A percentile compares a stretch with the other conserved stretches of the same genome.
Evolutionary conservation across 2,797 vertebrate genomes (phyloP).

Genomic region (Schizopygopsis malacanthus): DNA sequence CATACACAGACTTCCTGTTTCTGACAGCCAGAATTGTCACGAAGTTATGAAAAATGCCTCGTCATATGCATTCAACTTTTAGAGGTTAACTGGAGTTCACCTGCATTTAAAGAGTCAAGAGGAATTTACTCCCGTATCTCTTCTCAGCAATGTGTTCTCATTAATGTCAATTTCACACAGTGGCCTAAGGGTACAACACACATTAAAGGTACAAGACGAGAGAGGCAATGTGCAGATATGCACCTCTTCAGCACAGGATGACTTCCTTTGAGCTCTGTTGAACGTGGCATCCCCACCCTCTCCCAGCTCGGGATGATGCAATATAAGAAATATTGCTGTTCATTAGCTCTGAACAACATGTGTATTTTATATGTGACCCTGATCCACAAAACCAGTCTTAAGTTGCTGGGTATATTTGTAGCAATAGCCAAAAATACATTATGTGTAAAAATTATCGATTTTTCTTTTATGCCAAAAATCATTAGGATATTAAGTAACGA

Average conservation of each 20-base stretch:
- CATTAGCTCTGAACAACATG: neutral
- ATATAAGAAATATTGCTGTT: neutral
- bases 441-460: too few relatives aligned
- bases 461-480: too few relatives aligned
- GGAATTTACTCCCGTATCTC: constrained; percentile 68
- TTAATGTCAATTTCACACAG: constrained; percentile 81
- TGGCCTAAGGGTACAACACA: constrained; percentile 64
- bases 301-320: neutral
- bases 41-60: constrained; percentile 5
- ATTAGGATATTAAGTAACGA: too few relatives aligned
- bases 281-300: neutral
- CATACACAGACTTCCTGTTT: neutral
- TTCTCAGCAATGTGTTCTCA: constrained; percentile 69
- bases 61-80: neutral
- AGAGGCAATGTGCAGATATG: constrained; percentile 64
- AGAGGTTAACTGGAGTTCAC: constrained; percentile 53
- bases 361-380: neutral
- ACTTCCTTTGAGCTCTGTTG: constrained; percentile 11
- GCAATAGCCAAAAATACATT: too few relatives aligned
- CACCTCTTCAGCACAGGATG: constrained; percentile 62
- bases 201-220: constrained; percentile 68
- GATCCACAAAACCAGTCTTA: too few relatives aligned
- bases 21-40: neutral
- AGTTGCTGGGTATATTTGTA: too few relatives aligned
- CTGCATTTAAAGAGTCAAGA: constrained; percentile 64